Evolutionary conservation across 1,140 invertebrate species (phyloP), one percentile per base, ranked within the genome.

Genomic region (Aricia agestis): DNA sequence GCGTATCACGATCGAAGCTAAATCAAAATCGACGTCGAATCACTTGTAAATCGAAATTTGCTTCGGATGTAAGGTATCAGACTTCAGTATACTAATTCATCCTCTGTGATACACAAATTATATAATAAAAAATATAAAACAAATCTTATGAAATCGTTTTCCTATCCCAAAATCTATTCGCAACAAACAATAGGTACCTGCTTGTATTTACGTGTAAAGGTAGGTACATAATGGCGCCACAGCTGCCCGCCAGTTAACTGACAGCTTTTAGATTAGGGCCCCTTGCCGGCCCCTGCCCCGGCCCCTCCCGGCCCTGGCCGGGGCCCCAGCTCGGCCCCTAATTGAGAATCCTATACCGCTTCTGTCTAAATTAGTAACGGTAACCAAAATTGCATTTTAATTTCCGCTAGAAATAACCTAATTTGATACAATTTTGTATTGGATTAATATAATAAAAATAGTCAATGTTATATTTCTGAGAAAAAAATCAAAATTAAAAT

Each of bases 351-450:
- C 52, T 58, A 59, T 70, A 79, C 78, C 82, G 77, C 77, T 76
- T 80, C 79, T 77, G 76, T 82, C 84, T 84, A 84, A 87, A 90
- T 90, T 90, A 90, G 85, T 88, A 88, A 90, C 83, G 87, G 87
- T 88, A 86, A 85, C 84, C 59, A 79, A 89, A 90, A 90, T 90
- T 85, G 85, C 86, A 84, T 89, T 90, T 88, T 91, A 89, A 91
- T 91, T 25, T 87, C 84, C 79, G 67, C 78, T 74, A 76, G 77
- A 75, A 79, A 84, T 89, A 85, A 85, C 86, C 72, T 36, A 5
- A 36, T 36, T 36, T 36, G 36, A 7, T 36, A 36, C 2, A 2
- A 2, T 7, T 36, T 36, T 36, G 36, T 5, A 36, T 36, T 36
- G 5, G 9, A 5, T 36, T 25, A 25, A 4, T 36, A 36, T 7